A percentile compares a stretch with the other conserved stretches of the same genome.
Conservation (phyloP, 2,888 invertebrate species). For the Phyto melanocephala region DNA sequence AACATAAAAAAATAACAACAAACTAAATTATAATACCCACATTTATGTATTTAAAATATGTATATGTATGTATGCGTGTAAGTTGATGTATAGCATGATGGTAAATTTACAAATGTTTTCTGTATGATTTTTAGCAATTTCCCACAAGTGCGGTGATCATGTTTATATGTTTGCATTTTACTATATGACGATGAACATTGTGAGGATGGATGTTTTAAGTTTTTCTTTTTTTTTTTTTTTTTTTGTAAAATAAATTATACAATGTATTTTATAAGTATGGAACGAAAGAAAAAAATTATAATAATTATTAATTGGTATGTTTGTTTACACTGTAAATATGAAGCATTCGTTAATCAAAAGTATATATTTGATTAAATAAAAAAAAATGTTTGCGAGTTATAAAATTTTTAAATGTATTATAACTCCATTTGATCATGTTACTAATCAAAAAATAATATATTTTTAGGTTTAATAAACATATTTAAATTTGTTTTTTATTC, state of each 20-base stretch:
- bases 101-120: slow-evolving; percentile 52
- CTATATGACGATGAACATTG: slow-evolving; percentile 13
- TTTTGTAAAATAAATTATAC: too few species aligned
- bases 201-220: slow-evolving; percentile 16
- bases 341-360: too few species aligned
- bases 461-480: not conserved
- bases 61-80: not conserved
- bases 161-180: not conserved
- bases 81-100: slow-evolving; percentile 23
- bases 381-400: too few species aligned
- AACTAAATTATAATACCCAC: slow-evolving; percentile 43
- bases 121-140: slow-evolving; percentile 27
- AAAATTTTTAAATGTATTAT: too few species aligned
- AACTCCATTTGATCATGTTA: too few species aligned
- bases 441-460: too few species aligned
- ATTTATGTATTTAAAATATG: slow-evolving; percentile 36
- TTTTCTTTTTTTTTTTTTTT: too few species aligned
- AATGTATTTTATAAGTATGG: too few species aligned
- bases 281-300: too few species aligned
- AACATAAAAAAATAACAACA: not conserved
- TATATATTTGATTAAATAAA: too few species aligned
- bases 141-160: slow-evolving; percentile 22
- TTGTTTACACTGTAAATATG: too few species aligned
- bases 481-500: slow-evolving; percentile 22
- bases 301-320: too few species aligned